Conservation (phyloP, 2,113 vertebrate species). For the Daubentonia madagascariensis region DNA sequence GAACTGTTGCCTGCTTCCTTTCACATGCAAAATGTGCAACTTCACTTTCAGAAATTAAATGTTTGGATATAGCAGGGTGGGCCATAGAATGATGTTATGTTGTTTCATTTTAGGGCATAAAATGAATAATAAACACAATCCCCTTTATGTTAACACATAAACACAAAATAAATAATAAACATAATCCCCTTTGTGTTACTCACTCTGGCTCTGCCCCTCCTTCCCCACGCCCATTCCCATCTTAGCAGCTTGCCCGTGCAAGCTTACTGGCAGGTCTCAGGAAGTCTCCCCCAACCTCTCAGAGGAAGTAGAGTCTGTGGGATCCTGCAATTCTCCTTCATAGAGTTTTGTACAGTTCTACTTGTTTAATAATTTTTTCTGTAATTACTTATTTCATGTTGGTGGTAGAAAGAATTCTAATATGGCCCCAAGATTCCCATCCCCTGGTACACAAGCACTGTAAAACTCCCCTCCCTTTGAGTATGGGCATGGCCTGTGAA, state of each 20-base stretch:
- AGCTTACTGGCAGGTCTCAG: background rate
- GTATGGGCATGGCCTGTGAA: background rate
- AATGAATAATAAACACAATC: no score
- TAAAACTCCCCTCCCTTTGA: background rate
- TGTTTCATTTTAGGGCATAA: background rate
- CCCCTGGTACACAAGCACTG: rapidly evolving
- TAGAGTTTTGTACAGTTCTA: background rate
- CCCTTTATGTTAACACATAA: no score
- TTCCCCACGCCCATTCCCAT: background rate
- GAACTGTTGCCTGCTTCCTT: background rate
- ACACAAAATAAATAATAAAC: no score
- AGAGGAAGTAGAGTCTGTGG: background rate
- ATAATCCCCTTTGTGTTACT: background rate
- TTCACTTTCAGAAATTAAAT: background rate
- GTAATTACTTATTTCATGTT: background rate
- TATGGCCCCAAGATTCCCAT: background rate
- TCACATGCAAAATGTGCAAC: background rate
- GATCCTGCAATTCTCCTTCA: background rate
- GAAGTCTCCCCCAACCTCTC: background rate
- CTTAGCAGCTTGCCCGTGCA: background rate
- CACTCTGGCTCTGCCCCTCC: background rate
- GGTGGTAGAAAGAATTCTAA: background rate
- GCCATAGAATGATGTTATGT: background rate
- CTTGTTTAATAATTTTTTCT: background rate
- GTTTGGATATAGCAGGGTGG: no score